These are phyloP conservation scores for Sturmia bella DNA, from an alignment of 2,888 invertebrate genomes.

Conservation along the genomic window DNA sequence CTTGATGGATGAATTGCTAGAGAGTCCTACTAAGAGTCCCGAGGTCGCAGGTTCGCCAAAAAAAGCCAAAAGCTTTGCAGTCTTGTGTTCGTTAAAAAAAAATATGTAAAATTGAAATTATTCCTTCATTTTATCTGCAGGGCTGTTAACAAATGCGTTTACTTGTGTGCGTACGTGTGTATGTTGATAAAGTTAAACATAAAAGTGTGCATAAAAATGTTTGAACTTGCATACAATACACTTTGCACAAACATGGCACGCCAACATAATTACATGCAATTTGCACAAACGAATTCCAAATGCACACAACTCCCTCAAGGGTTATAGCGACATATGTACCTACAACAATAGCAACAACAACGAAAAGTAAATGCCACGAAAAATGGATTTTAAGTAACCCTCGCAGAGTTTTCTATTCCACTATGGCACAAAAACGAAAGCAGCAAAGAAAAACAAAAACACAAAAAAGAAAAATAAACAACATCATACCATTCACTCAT, in stretches of 20 bases:
- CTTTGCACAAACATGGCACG: slow-evolving; percentile 60
- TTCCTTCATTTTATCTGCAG: too few species aligned
- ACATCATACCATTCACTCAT: slow-evolving; percentile 16
- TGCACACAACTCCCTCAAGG: slow-evolving; percentile 57
- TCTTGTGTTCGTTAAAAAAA: too few species aligned
- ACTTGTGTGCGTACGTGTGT: neutral
- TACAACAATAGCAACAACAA: slow-evolving; percentile 6
- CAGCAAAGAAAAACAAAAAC: neutral
- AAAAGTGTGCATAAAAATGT: slow-evolving; percentile 24
- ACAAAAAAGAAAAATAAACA: neutral
- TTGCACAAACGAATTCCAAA: slow-evolving; percentile 67
- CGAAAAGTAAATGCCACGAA: slow-evolving; percentile 26
- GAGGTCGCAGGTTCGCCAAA: too few species aligned
- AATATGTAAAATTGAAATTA: too few species aligned
- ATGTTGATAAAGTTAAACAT: slow-evolving; percentile 12
- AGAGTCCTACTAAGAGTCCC: too few species aligned
- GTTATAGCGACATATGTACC: slow-evolving; percentile 36
- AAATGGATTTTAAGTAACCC: slow-evolving; percentile 49
- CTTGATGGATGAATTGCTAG: too few species aligned
- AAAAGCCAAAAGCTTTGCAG: too few species aligned
- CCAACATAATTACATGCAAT: slow-evolving; percentile 69
- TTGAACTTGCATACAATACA: slow-evolving; percentile 29
- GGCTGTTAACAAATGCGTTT: neutral
- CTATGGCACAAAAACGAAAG: neutral
- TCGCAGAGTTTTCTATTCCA: slow-evolving; percentile 29